Base-by-base conservation (phyloP, 2,888 invertebrate species). In the Limulus polyphemus region DNA sequence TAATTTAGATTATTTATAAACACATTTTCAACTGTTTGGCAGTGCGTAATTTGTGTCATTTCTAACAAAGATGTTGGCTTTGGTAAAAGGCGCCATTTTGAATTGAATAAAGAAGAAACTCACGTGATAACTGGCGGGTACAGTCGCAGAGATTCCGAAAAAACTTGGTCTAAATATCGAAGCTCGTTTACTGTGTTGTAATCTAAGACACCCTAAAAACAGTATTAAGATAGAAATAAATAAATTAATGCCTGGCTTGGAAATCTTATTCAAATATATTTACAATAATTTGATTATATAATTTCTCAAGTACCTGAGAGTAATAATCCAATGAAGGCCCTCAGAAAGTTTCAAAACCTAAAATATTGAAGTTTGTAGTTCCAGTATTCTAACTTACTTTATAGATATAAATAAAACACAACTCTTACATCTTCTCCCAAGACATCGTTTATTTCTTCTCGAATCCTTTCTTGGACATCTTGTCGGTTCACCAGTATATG, bases 401-500 rank as follows among this genome's bases (percentile, higher is more conserved):
- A 5, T 2, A 32, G 32, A 32, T 32, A 32, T 7, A 32, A 2
- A 56, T 14, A 56, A 46, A 12, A 56, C 5, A 11, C n/a, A 49
- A 10, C 11, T 57, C 57, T 65, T 58, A 65, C 65, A n/a, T 49
- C 55, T 54, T 54, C 11, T 11, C 16, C 47, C 48, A 61, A 50
- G 14, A 65, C 49, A 7, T 65, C 49, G 16, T 57, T 46, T 12
- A 65, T 62, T 59, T 65, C 65, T 57, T 62, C 56, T 12, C 52
- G 60, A 0, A 61, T 14, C 17, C 56, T 74, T 32, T 73, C 67
- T 62, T 80, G 80, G 12, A 78, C 72, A 7, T 77, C 75, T 13
- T 72, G 77, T 69, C 79, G 73, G 60, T 72, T 73, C 17, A 78
- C 77, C 60, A 80, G 71, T 46, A 78, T 74, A 69, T 77, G 78